These are phyloP conservation scores for Pyrrhia umbra DNA, from an alignment of 2,888 invertebrate genomes.

Conservation along the genomic window DNA sequence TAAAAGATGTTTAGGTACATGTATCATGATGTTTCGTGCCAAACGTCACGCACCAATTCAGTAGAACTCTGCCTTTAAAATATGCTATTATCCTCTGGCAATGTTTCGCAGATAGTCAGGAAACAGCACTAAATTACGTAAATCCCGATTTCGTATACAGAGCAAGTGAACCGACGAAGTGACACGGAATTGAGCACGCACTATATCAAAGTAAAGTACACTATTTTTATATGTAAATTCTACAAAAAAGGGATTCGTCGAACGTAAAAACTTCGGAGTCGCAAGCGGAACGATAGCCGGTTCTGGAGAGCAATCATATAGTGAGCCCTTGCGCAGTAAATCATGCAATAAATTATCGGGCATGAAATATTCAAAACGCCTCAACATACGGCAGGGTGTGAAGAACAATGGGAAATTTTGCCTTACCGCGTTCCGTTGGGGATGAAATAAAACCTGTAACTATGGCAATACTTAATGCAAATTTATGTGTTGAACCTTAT, in stretches of 20 bases:
- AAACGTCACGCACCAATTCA: conserved; percentile 17
- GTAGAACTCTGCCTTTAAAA: conserved; percentile 43
- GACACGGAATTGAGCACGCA: conserved; percentile 58
- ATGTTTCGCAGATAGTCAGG: conserved; percentile 49
- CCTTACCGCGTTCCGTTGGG: conserved; percentile 65
- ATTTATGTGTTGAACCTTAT: conserved; percentile 47
- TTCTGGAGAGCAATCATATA: conserved; percentile 70
- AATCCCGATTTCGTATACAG: conserved; percentile 44
- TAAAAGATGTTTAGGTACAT: too few species aligned
- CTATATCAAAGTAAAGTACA: conserved; percentile 66
- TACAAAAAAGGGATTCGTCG: conserved; percentile 70
- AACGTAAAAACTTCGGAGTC: conserved; percentile 65
- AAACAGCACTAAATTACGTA: conserved; percentile 47
- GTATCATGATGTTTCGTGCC: too few species aligned
- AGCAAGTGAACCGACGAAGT: conserved; percentile 56
- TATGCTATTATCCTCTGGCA: conserved; percentile 33
- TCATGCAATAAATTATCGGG: conserved; percentile 87
- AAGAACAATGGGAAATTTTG: conserved; percentile 79
- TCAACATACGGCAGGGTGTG: conserved; percentile 78
- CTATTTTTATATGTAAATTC: conserved; percentile 72
- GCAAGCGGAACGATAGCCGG: conserved; percentile 57
- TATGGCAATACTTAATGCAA: conserved; percentile 52
- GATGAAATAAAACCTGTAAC: conserved; percentile 62
- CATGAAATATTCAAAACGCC: conserved; percentile 87
- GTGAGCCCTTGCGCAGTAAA: conserved; percentile 79